phyloP scores from a whole-genome alignment of 2,888 invertebrate genomes.

The Eupithecia vulgata region DNA sequence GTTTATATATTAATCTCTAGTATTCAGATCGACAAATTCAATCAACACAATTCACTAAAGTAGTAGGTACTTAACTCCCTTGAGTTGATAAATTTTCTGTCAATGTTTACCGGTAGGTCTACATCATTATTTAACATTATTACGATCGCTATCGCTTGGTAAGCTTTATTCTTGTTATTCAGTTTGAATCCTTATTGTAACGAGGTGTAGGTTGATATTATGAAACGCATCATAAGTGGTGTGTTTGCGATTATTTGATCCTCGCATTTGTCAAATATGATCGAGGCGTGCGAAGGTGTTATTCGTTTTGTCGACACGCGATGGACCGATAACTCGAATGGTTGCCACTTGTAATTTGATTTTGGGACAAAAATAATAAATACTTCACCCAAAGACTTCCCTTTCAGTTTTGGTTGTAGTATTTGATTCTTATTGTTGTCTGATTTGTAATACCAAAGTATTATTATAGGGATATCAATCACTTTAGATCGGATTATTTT shows the following conservation, averaged over 20 bases:
- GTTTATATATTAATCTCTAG: slow-evolving; percentile 42
- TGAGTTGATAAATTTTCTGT: slow-evolving; percentile 55
- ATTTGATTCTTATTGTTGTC: slow-evolving; percentile 51
- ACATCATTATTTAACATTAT: slow-evolving; percentile 63
- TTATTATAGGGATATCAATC: slow-evolving; percentile 38
- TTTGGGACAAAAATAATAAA: slow-evolving; percentile 24
- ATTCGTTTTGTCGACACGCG: slow-evolving; percentile 76
- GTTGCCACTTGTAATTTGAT: slow-evolving; percentile 75
- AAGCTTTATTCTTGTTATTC: slow-evolving; percentile 43
- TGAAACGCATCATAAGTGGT: slow-evolving; percentile 43
- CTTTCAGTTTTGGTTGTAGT: slow-evolving; percentile 51
- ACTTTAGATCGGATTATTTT: slow-evolving; percentile 19
- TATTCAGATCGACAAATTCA: slow-evolving; percentile 43
- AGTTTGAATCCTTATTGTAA: slow-evolving; percentile 53
- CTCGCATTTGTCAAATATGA: slow-evolving; percentile 74
- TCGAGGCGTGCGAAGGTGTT: slow-evolving; percentile 70
- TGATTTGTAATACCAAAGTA: slow-evolving; percentile 35
- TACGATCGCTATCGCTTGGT: slow-evolving; percentile 58
- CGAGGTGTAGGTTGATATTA: slow-evolving; percentile 50
- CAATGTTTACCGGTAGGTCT: slow-evolving; percentile 54
- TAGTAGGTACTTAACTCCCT: slow-evolving; percentile 52
- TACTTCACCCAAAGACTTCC: no score
- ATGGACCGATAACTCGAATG: slow-evolving; percentile 68
- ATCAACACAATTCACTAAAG: slow-evolving; percentile 40
- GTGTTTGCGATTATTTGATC: slow-evolving; percentile 69